These are phyloP conservation scores for Lathronympha strigana DNA, from an alignment of 2,888 invertebrate genomes.

Conservation along the genomic window DNA sequence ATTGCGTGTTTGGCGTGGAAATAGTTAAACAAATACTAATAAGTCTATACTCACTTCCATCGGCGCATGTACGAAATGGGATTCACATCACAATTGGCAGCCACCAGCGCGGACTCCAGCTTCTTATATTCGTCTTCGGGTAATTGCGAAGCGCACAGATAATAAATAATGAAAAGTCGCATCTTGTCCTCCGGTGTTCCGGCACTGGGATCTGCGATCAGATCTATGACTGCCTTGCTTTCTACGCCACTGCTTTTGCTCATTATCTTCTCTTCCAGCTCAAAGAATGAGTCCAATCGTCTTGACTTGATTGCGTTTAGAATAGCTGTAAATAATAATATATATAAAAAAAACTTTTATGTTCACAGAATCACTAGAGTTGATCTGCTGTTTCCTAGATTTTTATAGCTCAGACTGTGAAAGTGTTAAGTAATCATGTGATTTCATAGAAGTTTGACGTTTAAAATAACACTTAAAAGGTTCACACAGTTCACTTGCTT, in stretches of 20 bases:
- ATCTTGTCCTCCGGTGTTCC: constrained; percentile 97
- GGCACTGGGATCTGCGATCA: constrained; percentile 93
- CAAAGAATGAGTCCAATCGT: constrained; percentile 97
- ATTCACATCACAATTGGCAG: constrained; percentile 93
- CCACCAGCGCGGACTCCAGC: constrained; percentile 90
- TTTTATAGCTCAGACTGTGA: too few species aligned
- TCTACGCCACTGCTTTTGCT: constrained; percentile 88
- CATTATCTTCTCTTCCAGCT: constrained; percentile 99
- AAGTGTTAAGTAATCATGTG: too few species aligned
- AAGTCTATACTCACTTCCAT: constrained; percentile 89
- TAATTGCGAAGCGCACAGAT: constrained; percentile 92
- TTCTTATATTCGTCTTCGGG: constrained; percentile 93
- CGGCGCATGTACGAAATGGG: constrained; percentile 95
- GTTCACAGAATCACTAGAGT: too few species aligned
- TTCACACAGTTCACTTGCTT: too few species aligned
- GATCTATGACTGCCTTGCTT: constrained; percentile 94
- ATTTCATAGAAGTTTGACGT: too few species aligned
- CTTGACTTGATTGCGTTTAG: constrained; percentile 93
- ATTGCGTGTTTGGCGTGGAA: not conserved
- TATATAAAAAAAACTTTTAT: too few species aligned
- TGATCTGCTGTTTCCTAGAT: too few species aligned
- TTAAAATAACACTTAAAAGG: too few species aligned
- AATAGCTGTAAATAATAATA: constrained; percentile 81
- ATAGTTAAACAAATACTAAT: not conserved
- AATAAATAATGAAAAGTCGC: constrained; percentile 95